Conservation (phyloP, 2,113 vertebrate genomes). For the Stigmatopora nigra region DNA sequence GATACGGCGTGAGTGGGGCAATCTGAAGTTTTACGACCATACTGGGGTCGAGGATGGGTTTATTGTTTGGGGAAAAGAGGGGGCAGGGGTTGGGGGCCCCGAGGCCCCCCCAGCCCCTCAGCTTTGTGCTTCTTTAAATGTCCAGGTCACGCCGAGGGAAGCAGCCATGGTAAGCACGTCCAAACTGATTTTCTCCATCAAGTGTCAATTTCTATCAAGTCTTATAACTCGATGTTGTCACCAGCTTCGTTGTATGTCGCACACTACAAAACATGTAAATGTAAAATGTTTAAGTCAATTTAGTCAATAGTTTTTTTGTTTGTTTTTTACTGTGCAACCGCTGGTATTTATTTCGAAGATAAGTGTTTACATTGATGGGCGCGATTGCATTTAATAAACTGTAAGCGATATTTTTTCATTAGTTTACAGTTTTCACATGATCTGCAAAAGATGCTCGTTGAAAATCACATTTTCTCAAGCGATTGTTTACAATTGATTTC, state of each 20-base stretch:
- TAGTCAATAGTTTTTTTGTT: no score
- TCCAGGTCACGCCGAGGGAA: not conserved
- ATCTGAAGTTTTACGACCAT: not conserved
- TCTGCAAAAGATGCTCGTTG: not conserved
- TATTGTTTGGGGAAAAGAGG: not conserved
- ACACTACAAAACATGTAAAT: not conserved
- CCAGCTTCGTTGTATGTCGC: not conserved
- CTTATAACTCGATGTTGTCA: not conserved
- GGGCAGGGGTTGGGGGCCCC: no score
- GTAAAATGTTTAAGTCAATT: not conserved
- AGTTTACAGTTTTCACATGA: not conserved
- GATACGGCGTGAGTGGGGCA: not conserved
- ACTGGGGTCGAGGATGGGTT: not conserved
- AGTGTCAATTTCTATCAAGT: no score
- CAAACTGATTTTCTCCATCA: not conserved
- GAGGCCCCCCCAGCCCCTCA: not conserved
- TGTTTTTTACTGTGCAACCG: not conserved
- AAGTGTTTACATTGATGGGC: not conserved
- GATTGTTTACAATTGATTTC: not conserved
- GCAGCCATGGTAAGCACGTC: slow-evolving; percentile 15
- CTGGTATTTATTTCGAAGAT: not conserved
- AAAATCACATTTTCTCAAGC: not conserved
- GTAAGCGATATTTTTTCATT: not conserved
- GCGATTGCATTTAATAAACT: not conserved
- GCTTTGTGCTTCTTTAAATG: slow-evolving; percentile 8